phyloP scores from a whole-genome alignment of 2,113 vertebrate species.

The Phrynosoma platyrhinos region DNA sequence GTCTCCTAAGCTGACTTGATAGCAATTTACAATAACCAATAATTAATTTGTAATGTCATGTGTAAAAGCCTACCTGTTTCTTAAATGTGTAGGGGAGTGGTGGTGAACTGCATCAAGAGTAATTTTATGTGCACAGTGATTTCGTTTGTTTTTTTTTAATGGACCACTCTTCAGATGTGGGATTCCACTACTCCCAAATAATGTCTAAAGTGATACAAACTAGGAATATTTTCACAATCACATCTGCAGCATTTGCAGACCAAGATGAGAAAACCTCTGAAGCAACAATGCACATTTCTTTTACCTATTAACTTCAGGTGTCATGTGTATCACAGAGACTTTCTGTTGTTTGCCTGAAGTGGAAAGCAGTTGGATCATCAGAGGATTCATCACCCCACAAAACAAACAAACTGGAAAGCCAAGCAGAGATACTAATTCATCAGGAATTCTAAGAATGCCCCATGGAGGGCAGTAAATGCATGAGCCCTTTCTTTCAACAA shows the following conservation, averaged over 20 bases:
- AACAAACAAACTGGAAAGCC: slow-evolving; percentile 24
- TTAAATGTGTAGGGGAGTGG: background rate
- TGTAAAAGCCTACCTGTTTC: background rate
- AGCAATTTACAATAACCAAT: too few relatives aligned
- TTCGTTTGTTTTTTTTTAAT: background rate
- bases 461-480: background rate
- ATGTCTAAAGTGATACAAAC: background rate
- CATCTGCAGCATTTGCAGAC: slow-evolving; percentile 1
- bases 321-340: background rate
- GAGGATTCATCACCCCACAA: background rate
- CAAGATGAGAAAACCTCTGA: slow-evolving; percentile 2
- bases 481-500: background rate
- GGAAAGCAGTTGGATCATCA: slow-evolving; percentile 14
- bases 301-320: slow-evolving; percentile 43
- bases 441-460: slow-evolving; percentile 33
- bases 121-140: too few relatives aligned
- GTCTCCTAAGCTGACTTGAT: too few relatives aligned
- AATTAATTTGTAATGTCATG: too few relatives aligned
- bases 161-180: background rate
- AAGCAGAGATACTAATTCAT: slow-evolving; percentile 1
- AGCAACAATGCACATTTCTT: background rate
- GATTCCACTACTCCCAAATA: background rate
- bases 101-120: too few relatives aligned
- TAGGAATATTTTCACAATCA: background rate
- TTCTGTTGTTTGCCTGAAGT: slow-evolving; percentile 27